phyloP scores from a whole-genome alignment of 2,888 invertebrate species.

The Brachyopa scutellaris region DNA sequence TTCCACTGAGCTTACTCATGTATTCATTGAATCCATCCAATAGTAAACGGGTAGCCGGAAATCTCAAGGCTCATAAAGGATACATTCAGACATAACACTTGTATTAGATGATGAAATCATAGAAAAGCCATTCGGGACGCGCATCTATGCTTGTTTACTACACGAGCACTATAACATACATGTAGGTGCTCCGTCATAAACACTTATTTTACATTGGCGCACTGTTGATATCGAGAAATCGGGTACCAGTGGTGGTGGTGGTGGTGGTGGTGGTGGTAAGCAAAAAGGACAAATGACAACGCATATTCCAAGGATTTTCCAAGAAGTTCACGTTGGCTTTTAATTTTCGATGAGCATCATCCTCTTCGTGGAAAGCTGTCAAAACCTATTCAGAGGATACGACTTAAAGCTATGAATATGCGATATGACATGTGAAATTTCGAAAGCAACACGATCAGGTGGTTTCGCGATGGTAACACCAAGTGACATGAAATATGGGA shows the following conservation, averaged over 20 bases:
- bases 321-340: slow-evolving; percentile 38
- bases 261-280: too few relatives aligned
- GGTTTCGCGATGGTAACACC: not conserved
- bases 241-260: too few relatives aligned
- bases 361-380: not conserved
- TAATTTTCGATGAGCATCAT: slow-evolving; percentile 66
- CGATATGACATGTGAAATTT: slow-evolving; percentile 33
- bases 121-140: slow-evolving; percentile 8
- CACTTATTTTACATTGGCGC: slow-evolving; percentile 55
- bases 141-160: not conserved
- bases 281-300: slow-evolving; percentile 23
- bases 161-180: too few relatives aligned
- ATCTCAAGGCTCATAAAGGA: slow-evolving; percentile 67
- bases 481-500: slow-evolving; percentile 7
- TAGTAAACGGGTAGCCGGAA: slow-evolving; percentile 47
- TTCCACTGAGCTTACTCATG: slow-evolving; percentile 47
- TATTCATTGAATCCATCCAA: slow-evolving; percentile 68
- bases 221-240: not conserved
- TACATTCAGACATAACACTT: slow-evolving; percentile 62
- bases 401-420: slow-evolving; percentile 57
- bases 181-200: slow-evolving; percentile 45
- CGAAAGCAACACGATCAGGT: slow-evolving; percentile 56
- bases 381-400: slow-evolving; percentile 54
- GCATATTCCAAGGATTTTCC: slow-evolving; percentile 38
- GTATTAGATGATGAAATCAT: slow-evolving; percentile 60